Evolutionary conservation across 1,140 invertebrate species (phyloP).

Genomic region (Paracyclopina nana): DNA sequence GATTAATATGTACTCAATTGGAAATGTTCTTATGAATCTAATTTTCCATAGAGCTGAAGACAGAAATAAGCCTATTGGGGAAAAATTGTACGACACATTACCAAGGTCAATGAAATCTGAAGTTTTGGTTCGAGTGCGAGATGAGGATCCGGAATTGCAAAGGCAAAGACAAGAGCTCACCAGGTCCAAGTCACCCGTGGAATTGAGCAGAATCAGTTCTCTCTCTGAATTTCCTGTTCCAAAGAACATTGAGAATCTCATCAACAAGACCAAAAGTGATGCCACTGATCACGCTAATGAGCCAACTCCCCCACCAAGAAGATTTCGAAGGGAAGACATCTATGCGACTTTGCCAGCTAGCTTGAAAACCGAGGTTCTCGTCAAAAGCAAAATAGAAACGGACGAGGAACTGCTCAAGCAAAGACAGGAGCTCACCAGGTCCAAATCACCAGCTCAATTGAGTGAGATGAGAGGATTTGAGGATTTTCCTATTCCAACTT

Average conservation of each 20-base stretch:
- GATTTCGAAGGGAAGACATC: background rate
- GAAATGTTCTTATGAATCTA: too few species aligned
- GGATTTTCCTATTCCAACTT: slow-evolving; percentile 11
- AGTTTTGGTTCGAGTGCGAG: background rate
- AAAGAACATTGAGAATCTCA: slow-evolving; percentile 1
- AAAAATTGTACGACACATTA: too few species aligned
- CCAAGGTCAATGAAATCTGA: background rate
- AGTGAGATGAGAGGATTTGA: background rate
- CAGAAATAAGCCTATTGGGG: too few species aligned
- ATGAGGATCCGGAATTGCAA: slow-evolving; percentile 3
- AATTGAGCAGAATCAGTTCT: slow-evolving; percentile 6
- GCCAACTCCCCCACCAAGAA: slow-evolving; percentile 3
- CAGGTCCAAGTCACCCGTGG: slow-evolving; percentile 9
- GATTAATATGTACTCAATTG: background rate
- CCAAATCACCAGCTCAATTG: slow-evolving; percentile 10
- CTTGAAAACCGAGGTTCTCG: slow-evolving; percentile 14
- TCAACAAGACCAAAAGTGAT: too few species aligned
- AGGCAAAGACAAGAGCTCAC: slow-evolving; percentile 9
- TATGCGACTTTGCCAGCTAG: slow-evolving; percentile 10
- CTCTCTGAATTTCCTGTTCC: slow-evolving; percentile 14
- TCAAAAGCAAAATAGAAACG: background rate
- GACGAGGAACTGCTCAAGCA: background rate
- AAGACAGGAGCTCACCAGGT: slow-evolving; percentile 5
- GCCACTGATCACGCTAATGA: background rate
- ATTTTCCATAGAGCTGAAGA: too few species aligned